Base-by-base conservation (phyloP, 2,797 vertebrate genomes). In the Argyrosomus regius region DNA sequence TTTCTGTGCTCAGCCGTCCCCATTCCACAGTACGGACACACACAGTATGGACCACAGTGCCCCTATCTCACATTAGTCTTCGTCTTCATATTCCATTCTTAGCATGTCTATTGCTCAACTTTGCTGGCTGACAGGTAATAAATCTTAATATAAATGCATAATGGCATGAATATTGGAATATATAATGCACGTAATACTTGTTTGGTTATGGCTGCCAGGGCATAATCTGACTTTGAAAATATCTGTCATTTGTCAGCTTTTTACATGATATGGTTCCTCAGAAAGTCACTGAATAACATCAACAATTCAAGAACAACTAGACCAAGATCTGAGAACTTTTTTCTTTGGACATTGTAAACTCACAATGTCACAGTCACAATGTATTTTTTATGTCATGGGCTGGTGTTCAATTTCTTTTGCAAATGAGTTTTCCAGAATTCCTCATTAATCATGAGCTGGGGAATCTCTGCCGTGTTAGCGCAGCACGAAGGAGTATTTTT, bases 91-190 rank as follows among this genome's bases (percentile, higher is more conserved):
- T 75, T 82, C 10, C 16, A 80, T 61, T 87, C 64, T 35, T 39
- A 59, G 60, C 62, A 68, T 59, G 41, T 63, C 43, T 77, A n/a
- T 74, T 57, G 60, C 69, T 78, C 72, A 87, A 71, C 62, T 75
- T 83, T 67, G 49, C 49, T 0, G 73, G 71, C 71, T 57, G 80
- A 78, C 70, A 77, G 65, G 48, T 56, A 50, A 81, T 85, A 82
- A 31, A 78, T 82, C 69, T 75, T 71, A 80, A 85, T 84, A 80
- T 31, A 61, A 81, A 67, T 70, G 72, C 72, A 82, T 39, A 76
- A 75, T 70, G 57, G 43, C 61, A 61, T 64, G 63, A 70, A 82
- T 82, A 73, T 56, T 65, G 46, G 63, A 68, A 75, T 82, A 53
- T 68, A 56, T 61, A 58, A 87, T 62, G 43, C 28, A 68, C 45